Base-by-base conservation (phyloP, 1,140 invertebrate species). In the Bemisia tabaci region DNA sequence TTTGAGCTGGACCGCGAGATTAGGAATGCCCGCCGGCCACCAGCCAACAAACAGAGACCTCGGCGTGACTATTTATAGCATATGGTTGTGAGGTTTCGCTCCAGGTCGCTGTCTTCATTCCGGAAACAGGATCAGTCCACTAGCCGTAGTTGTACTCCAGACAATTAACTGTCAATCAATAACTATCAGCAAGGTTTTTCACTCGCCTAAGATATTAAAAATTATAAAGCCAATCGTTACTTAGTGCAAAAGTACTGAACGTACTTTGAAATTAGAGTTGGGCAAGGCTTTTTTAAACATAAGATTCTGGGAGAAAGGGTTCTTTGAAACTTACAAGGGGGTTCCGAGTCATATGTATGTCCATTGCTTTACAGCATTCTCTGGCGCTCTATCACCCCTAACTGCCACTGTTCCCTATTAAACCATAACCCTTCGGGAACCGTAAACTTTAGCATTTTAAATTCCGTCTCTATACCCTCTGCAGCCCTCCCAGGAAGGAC, bases 1-100 rank as follows among this genome's bases (percentile, higher is more conserved):
- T 80, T 98, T 61, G 97, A 99, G 82, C 91, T 96, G 73, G 89
- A 91, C 71, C 79, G 88, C 27, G 90, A 92, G 71, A 78, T 86
- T 62, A 77, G 89, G 33, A 88, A 84, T 72, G 81, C 82, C 0
- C 75, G 85, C 26, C 73, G 84, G 67, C 82, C 81, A 69, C 33
- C 33, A 48, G 5, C 33, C 33, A 48, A 48, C 33, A 48, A 48
- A 48, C 33, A 48, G 33, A 48, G 33, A 48, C 33, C 33, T 17
- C 5, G 33, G 33, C 33, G 33, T 9, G 33, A 48, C 33, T 48
- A 48, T 48, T 48, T 48, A 48, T 48, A 48, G 33, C 33, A 48
- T 48, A 48, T 48, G 33, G 33, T 48, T 17, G 33, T 48, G 5
- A 48, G 33, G 17, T 48, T 48, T 17, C 33, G 33, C 5, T 48